Evolutionary conservation across 2,797 vertebrate genomes (phyloP).

Genomic region (Gephyroberyx darwinii): DNA sequence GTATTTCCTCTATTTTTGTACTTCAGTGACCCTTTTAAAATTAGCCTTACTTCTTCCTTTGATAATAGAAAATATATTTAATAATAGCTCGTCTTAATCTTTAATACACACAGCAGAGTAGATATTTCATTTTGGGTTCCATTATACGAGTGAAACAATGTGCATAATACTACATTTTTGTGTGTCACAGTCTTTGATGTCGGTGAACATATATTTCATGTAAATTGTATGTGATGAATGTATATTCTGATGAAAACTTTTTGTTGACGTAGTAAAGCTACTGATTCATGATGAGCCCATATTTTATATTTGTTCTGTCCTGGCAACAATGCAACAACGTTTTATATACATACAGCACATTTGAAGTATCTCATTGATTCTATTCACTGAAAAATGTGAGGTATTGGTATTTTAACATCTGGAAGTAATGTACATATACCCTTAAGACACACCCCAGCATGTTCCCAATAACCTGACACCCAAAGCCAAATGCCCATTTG

Average conservation of each 20-base stretch:
- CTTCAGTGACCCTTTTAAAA: conserved; percentile 57
- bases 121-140: conserved; percentile 2
- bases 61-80: conserved; percentile 45
- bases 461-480: conserved; percentile 15
- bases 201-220: background rate
- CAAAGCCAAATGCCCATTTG: background rate
- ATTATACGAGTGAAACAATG: background rate
- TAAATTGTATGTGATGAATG: background rate
- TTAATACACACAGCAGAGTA: background rate
- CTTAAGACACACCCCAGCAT: background rate
- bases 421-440: no score
- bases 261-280: conserved; percentile 20
- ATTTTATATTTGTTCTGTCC: conserved; percentile 18
- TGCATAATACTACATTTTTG: conserved; percentile 8
- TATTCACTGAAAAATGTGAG: conserved; percentile 30
- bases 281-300: background rate
- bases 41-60: conserved; percentile 11
- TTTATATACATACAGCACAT: conserved; percentile 33
- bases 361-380: conserved; percentile 16
- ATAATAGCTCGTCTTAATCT: conserved; percentile 30
- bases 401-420: background rate
- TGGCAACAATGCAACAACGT: conserved; percentile 6
- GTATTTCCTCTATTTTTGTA: conserved; percentile 60
- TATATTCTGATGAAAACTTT: conserved; percentile 20
- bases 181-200: conserved; percentile 2